A percentile compares a stretch with the other conserved stretches of the same genome.
These are phyloP conservation scores for Oligia fasciuncula DNA, from an alignment of 2,888 invertebrate species.

Conservation along the genomic window DNA sequence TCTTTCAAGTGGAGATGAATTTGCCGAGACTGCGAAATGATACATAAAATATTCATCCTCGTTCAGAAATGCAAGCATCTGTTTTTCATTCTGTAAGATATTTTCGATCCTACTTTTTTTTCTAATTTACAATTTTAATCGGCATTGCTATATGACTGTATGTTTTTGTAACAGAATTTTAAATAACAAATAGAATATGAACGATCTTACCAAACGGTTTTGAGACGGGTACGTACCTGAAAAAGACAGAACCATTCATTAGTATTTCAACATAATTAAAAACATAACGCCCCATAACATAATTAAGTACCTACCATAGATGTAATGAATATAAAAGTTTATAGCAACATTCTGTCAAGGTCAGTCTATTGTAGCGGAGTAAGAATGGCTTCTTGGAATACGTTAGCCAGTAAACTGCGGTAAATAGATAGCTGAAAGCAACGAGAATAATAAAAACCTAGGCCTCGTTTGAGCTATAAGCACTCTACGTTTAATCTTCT, in stretches of 20 bases:
- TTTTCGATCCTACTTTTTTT: slow-evolving; percentile 57
- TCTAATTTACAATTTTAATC: slow-evolving; percentile 47
- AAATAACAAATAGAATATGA: slow-evolving; percentile 1
- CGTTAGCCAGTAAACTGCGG: slow-evolving; percentile 14
- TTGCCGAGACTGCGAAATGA: slow-evolving; percentile 85
- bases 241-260: slow-evolving; percentile 50
- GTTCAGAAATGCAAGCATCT: slow-evolving; percentile 85
- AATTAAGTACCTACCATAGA: not conserved
- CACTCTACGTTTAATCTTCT: not conserved
- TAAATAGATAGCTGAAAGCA: slow-evolving; percentile 13
- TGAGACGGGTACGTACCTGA: slow-evolving; percentile 67
- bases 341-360: slow-evolving; percentile 26
- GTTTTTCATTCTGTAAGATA: slow-evolving; percentile 79
- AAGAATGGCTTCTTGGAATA: slow-evolving; percentile 42
- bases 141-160: not conserved
- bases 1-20: slow-evolving; percentile 88
- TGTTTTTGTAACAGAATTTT: not conserved
- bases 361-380: slow-evolving; percentile 21
- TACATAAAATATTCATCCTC: slow-evolving; percentile 87
- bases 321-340: slow-evolving; percentile 23
- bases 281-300: not conserved
- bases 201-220: slow-evolving; percentile 44
- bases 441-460: slow-evolving; percentile 24
- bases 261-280: slow-evolving; percentile 39
- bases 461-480: slow-evolving; percentile 5